Percentiles rank a stretch among this genome's conserved stretches.
Evolutionary conservation across 1,140 invertebrate species (phyloP).

Genomic region (Ruditapes philippinarum): DNA sequence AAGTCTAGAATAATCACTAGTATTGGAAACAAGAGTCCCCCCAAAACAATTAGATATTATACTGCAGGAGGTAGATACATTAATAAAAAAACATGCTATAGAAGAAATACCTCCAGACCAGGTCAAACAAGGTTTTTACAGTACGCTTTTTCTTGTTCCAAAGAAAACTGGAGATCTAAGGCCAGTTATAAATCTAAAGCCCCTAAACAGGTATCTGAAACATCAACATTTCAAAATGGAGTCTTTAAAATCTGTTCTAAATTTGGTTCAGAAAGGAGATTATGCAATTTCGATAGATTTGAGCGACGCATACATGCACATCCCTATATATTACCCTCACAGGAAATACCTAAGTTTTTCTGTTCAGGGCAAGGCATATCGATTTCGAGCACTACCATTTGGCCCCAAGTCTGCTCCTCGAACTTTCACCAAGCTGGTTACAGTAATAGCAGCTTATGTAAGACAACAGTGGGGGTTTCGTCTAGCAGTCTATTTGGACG

Average conservation of each 20-base stretch:
- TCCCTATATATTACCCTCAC: slow-evolving; percentile 60
- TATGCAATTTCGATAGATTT: slow-evolving; percentile 66
- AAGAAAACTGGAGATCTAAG: no score
- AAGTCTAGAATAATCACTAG: no score
- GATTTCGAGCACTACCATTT: no score
- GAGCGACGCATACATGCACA: slow-evolving; percentile 69
- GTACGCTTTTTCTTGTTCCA: no score
- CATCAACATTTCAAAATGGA: no score
- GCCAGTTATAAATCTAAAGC: no score
- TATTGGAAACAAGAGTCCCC: no score
- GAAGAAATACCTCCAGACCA: slow-evolving; percentile 14
- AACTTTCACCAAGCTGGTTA: slow-evolving; percentile 41
- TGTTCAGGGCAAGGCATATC: slow-evolving; percentile 21
- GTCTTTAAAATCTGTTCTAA: slow-evolving; percentile 48
- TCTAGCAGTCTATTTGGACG: slow-evolving; percentile 48
- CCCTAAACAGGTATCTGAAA: no score
- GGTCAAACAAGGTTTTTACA: no score
- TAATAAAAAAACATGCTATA: slow-evolving; percentile 60
- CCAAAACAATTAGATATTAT: slow-evolving; percentile 53
- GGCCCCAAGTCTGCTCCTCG: no score
- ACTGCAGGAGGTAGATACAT: slow-evolving; percentile 49
- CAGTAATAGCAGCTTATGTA: slow-evolving; percentile 32
- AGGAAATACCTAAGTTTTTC: slow-evolving; percentile 64
- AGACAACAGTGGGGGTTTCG: background rate
- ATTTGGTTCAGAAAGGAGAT: slow-evolving; percentile 62